These are phyloP conservation scores for Dione juno DNA, from an alignment of 2,888 invertebrate genomes.

Conservation along the genomic window DNA sequence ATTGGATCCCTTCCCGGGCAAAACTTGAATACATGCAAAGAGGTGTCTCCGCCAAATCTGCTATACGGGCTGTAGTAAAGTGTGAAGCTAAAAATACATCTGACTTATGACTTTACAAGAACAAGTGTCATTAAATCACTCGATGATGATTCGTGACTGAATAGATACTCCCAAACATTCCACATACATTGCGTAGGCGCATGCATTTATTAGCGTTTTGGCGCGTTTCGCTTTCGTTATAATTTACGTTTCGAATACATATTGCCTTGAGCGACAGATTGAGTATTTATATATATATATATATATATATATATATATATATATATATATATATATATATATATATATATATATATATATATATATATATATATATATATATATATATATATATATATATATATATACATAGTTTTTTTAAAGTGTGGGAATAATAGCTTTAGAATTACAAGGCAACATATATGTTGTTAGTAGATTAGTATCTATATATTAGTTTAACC, in stretches of 20 bases:
- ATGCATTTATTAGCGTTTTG: constrained; percentile 27
- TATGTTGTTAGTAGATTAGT: no score
- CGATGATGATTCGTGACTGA: constrained; percentile 1
- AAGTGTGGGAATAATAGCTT: not conserved
- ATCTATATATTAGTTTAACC: no score
- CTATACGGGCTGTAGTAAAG: no score
- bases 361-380: no score
- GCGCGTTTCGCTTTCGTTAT: constrained; percentile 29
- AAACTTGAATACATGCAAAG: no score
- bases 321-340: no score
- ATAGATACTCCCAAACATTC: constrained; percentile 21
- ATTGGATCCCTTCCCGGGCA: no score
- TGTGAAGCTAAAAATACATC: not conserved
- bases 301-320: not conserved
- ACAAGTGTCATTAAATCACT: constrained; percentile 18
- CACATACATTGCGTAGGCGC: constrained; percentile 19
- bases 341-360: no score
- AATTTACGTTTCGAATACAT: constrained; percentile 13
- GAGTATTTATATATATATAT: constrained; percentile 18
- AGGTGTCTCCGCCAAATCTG: no score
- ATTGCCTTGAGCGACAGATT: constrained; percentile 48
- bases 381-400: no score
- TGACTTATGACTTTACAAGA: constrained; percentile 18
- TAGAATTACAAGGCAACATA: no score
- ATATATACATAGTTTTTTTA: not conserved